Evolutionary conservation across 1,140 invertebrate genomes (phyloP), one percentile per base, ranked within the genome.

Genomic region (Caenorhabditis latens): DNA sequence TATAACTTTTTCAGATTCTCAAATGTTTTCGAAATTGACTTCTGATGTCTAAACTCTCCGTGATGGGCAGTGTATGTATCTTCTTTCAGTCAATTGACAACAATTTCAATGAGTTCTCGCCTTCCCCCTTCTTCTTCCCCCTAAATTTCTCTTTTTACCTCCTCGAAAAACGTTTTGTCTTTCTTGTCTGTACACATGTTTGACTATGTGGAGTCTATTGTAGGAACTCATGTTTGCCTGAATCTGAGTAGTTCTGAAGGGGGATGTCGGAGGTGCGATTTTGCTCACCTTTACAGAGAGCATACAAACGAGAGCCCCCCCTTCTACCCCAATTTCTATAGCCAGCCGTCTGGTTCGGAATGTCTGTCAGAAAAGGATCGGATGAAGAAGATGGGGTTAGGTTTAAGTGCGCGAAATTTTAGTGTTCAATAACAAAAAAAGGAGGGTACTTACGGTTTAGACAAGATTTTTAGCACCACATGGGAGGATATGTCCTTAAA

Each of bases 401-500:
- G 32, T 32, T 32, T 32, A 32, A 32, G n/a, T 19, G 82, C 32
- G 82, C 32, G 55, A 53, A 46, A 82, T 14, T 24, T 50, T 48
- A 42, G 13, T 82, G 14, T 13, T 53, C 65, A 5, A 63, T 32
- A 24, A 85, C 21, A 85, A 48, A 16, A 71, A 8, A 13, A 24
- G 43, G 43, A 19, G 32, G 21, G 42, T 13, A 90, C 88, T 88
- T 57, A 90, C 89, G 88, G 88, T 88, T 90, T 90, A 7, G 89
- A 90, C 43, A 90, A 46, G 14, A 90, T 90, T 82, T 84, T 86
- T 14, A 90, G 86, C 4, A 89, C 90, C 7, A 90, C 32, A 40
- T 90, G 89, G 24, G 58, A 86, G 86, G 79, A 83, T 13, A 90
- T 82, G 24, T 90, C 89, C 61, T 89, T 90, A 58, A 90, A 89